Conservation (phyloP, 2,113 vertebrate genomes). For the Percopsis transmontana region DNA sequence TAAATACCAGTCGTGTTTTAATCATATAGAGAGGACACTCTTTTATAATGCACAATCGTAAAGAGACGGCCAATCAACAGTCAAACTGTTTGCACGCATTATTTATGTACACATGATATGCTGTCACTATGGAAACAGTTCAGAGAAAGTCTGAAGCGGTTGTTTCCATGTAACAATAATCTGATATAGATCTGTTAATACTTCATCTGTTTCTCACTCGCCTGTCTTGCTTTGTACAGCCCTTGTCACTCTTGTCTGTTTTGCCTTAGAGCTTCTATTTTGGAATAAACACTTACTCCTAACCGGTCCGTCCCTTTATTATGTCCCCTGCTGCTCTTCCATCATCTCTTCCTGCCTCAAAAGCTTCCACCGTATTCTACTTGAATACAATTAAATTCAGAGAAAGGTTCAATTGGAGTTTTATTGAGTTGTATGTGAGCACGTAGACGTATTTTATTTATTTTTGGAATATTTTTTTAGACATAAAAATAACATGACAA, state of each 20-base stretch:
- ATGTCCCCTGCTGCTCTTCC: background rate
- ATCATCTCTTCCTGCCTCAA: background rate
- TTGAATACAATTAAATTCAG: too few species aligned
- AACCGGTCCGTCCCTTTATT: slow-evolving; percentile 50
- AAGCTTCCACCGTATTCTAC: too few species aligned
- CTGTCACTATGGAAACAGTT: slow-evolving; percentile 24
- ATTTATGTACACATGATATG: slow-evolving; percentile 51
- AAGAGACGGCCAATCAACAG: background rate
- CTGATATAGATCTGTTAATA: slow-evolving; percentile 22
- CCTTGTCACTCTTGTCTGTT: too few species aligned
- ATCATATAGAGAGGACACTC: slow-evolving; percentile 50
- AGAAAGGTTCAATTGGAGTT: too few species aligned
- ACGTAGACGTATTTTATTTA: too few species aligned
- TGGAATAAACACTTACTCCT: slow-evolving; percentile 75
- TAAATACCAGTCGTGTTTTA: slow-evolving; percentile 44
- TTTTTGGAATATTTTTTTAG: too few species aligned
- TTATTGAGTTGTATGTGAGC: too few species aligned
- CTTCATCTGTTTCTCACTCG: slow-evolving; percentile 46
- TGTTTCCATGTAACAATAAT: slow-evolving; percentile 18
- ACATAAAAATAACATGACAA: too few species aligned
- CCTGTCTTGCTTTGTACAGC: slow-evolving; percentile 25
- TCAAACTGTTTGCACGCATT: slow-evolving; percentile 47
- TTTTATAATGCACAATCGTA: slow-evolving; percentile 53
- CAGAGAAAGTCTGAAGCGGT: background rate
- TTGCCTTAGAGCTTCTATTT: slow-evolving; percentile 79